Evolutionary conservation across 2,888 invertebrate genomes (phyloP).

Genomic region (Mesorhabditis spiculigera): DNA sequence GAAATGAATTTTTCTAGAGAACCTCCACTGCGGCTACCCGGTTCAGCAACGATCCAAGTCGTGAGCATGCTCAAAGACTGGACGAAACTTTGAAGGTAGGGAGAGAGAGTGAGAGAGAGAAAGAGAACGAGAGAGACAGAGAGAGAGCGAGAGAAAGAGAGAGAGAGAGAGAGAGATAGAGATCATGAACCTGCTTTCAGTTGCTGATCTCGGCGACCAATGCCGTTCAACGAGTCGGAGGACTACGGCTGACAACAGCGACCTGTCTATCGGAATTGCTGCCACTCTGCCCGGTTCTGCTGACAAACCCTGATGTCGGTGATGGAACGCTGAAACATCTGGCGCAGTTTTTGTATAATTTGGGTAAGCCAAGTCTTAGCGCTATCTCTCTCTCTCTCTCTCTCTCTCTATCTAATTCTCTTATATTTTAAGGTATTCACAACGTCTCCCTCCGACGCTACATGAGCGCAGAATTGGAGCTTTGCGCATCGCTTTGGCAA

Average conservation of each 20-base stretch:
- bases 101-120: neutral
- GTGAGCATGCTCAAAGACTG: slow-evolving; percentile 25
- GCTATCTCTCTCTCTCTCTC: no score
- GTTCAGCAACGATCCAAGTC: slow-evolving; percentile 27
- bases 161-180: no score
- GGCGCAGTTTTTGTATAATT: neutral
- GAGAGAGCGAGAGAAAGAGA: no score
- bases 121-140: no score
- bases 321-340: neutral
- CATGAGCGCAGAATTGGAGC: slow-evolving; percentile 33
- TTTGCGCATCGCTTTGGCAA: slow-evolving; percentile 37
- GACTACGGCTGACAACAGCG: neutral
- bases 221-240: neutral
- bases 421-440: slow-evolving; percentile 27
- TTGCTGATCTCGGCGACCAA: neutral
- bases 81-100: slow-evolving; percentile 33
- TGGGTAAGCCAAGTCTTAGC: neutral
- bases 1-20: slow-evolving; percentile 19
- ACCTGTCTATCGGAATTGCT: neutral
- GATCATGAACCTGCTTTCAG: neutral
- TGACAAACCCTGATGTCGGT: neutral
- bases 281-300: neutral
- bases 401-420: neutral
- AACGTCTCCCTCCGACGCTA: slow-evolving; percentile 40
- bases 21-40: slow-evolving; percentile 29